phyloP scores from a whole-genome alignment of 2,113 vertebrate species.

The Greenwoodochromis staneri region DNA sequence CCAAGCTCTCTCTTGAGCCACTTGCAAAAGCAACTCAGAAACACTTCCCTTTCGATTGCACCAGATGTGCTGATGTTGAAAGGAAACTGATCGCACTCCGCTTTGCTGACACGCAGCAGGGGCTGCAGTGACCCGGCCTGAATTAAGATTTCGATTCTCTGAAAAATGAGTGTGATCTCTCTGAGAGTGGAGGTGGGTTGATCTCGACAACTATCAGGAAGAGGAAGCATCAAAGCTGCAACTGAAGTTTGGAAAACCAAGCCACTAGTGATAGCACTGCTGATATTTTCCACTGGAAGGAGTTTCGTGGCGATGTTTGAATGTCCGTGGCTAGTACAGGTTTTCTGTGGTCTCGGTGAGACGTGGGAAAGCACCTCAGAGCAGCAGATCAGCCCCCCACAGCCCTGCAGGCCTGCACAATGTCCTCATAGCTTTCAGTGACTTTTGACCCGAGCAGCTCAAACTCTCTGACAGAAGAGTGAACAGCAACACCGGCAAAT shows the following conservation, averaged over 20 bases:
- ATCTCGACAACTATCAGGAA: background rate
- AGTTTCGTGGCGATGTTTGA: background rate
- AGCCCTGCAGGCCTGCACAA: background rate
- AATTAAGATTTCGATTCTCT: background rate
- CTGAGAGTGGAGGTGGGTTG: background rate
- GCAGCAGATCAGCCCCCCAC: background rate
- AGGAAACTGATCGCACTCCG: background rate
- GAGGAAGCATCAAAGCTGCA: background rate
- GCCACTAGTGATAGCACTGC: background rate
- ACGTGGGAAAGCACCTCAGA: background rate
- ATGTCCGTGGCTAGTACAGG: background rate
- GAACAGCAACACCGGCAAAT: background rate
- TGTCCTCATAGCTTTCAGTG: background rate
- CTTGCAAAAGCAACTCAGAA: slow-evolving; percentile 22
- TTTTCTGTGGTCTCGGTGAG: background rate
- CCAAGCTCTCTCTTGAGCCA: background rate
- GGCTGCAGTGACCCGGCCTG: background rate
- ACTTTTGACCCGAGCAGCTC: background rate
- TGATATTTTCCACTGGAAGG: background rate
- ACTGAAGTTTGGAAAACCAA: background rate
- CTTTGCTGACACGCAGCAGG: background rate
- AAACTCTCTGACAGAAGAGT: background rate
- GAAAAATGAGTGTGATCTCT: background rate
- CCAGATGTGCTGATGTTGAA: slow-evolving; percentile 28
- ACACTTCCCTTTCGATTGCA: slow-evolving; percentile 42